Evolutionary conservation across 2,797 vertebrate species (phyloP), one percentile per base, ranked within the genome.

Genomic region (Lepilemur septentrionalis): DNA sequence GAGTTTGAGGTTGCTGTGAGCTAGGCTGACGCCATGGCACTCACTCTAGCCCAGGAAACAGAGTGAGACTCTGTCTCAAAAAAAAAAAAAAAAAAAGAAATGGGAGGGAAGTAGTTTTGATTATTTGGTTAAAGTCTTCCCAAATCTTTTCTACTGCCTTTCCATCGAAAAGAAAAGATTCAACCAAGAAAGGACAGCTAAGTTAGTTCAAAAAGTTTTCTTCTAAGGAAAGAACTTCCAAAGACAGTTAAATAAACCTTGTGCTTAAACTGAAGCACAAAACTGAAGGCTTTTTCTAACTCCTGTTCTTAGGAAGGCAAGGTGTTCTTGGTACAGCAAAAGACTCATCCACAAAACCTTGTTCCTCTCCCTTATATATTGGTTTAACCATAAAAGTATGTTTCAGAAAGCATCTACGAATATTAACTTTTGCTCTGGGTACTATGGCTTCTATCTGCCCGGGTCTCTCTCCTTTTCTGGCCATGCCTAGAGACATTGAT

Each of bases 331-430:
- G 2, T 38, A 38, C 2, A 95, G 67, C 63, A 79, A 93, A 92
- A 25, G n/a, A 61, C 65, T 61, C 43, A 72, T 28, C 38, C 38
- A 41, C 22, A 32, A 73, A 88, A 91, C 50, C 23, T 35, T 8
- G 25, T 57, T 91, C 41, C 0, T 38, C 41, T 95, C 43, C 46
- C 22, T 63, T 61, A 38, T 23, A 20, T 20, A 84, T 50, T 75
- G 55, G 8, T 30, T 94, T 92, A 91, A 67, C 92, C 84, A 86
- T 38, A 91, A 92, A 91, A 86, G 12, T 72, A 35, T 46, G 65
- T 4, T 10, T 76, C 76, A 72, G 41, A 82, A 61, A 61, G 30
- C 35, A 17, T 43, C 67, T 82, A 67, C 50, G 52, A 91, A 48
- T 52, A 4, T 52, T 87, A 25, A 15, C 23, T 65, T 92, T 86